Evolutionary conservation across 2,797 vertebrate species (phyloP), one percentile per base, ranked within the genome.

Genomic region (Amazona finschi): DNA sequence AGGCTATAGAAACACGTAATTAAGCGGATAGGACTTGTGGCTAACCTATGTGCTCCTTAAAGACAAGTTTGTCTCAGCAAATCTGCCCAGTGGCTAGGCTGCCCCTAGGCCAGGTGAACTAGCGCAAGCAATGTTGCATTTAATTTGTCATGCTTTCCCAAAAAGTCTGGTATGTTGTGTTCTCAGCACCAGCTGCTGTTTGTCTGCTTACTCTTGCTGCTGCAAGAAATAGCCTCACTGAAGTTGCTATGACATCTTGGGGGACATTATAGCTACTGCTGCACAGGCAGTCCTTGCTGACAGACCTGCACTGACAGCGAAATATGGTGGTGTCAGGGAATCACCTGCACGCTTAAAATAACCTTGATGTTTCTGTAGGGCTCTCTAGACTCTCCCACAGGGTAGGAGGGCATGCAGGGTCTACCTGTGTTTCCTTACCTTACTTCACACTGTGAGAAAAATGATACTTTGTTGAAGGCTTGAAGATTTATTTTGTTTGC

Each of bases 391-490:
- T 36, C 15, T 65, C 28, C 44, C 21, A 12, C 15, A 11, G 6
- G 3, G 24, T 5, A 24, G 38, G 24, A 49, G 9, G 61, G 5
- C 3, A 2, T 28, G 36, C 33, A 1, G 11, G n/a, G 15, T 21
- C 27, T 36, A 57, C 1, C 7, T 83, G 2, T 12, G 11, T 41
- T 71, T 47, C 12, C 30, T 89, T 61, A n/a, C 18, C 36, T 74
- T 43, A 4, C 8, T 46, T 31, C 30, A 27, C 10, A 58, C 22
- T 18, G 5, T 12, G 12, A 13, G 33, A 55, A 46, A 39, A n/a
- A 30, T 1, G 6, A 28, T 36, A 21, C 30, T 27, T 17, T 49
- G 19, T 79, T 50, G 49, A 77, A 80, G 12, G 12, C 6, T 33
- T 49, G 17, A 21, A 71, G 58, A 77, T 12, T 33, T 27, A 27